Conservation (phyloP, 2,113 vertebrate genomes). For the Alosa alosa region DNA sequence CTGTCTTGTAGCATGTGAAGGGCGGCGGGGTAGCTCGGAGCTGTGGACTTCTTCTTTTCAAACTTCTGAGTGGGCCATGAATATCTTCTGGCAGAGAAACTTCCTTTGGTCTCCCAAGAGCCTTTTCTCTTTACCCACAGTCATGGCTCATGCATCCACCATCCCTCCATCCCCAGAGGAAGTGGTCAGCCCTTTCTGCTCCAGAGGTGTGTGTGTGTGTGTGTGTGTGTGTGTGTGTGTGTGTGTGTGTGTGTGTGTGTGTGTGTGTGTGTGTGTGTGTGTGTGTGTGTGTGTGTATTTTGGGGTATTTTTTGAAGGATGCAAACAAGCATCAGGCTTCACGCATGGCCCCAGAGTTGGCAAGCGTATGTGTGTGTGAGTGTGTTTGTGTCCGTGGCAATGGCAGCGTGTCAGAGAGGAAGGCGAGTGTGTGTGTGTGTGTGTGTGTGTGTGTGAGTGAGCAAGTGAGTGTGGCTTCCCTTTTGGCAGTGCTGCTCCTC, state of each 20-base stretch:
- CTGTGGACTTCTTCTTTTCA: background rate
- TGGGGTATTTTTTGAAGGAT: background rate
- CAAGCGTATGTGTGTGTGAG: background rate
- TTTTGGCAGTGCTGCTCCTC: conserved; percentile 49
- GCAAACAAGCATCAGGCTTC: background rate
- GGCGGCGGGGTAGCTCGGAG: background rate
- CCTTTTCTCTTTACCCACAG: background rate
- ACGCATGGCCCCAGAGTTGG: background rate
- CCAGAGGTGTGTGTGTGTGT: too few relatives aligned
- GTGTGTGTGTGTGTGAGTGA: conserved; percentile 16
- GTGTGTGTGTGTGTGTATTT: too few relatives aligned
- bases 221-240: background rate
- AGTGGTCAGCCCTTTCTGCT: background rate
- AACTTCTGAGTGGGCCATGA: background rate
- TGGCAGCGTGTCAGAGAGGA: conserved; percentile 11
- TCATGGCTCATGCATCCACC: background rate
- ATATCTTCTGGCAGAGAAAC: background rate
- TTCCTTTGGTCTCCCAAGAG: too few relatives aligned
- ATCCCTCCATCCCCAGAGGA: background rate
- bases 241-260: too few relatives aligned
- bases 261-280: too few relatives aligned
- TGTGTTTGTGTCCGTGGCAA: background rate
- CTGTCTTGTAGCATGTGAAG: background rate
- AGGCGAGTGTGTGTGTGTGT: conserved; percentile 17
- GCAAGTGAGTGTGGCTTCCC: conserved; percentile 24